Evolutionary conservation across 2,113 vertebrate genomes (phyloP).

Genomic region (Spermophilus dauricus): DNA sequence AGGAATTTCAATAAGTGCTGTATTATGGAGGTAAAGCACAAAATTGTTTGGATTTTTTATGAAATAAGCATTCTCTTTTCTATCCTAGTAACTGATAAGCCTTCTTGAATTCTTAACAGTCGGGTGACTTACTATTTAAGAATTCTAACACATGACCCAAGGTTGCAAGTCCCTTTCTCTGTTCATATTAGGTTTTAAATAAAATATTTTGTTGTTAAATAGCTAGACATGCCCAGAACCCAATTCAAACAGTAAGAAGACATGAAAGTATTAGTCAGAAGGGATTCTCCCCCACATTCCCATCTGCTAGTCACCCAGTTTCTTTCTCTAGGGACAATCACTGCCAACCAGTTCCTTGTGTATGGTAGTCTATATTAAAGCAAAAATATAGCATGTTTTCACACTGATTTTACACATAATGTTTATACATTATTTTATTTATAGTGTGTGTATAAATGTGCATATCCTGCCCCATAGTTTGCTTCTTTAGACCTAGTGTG

Average conservation of each 20-base stretch:
- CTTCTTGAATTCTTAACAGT: slow-evolving; percentile 27
- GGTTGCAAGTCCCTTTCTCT: neutral
- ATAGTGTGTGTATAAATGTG: neutral
- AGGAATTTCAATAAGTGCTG: neutral
- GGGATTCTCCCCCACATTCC: neutral
- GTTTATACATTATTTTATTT: neutral
- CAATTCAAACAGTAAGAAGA: slow-evolving; percentile 29
- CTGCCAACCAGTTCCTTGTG: neutral
- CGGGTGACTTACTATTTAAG: slow-evolving; percentile 40
- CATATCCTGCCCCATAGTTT: neutral
- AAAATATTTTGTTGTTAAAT: slow-evolving; percentile 27
- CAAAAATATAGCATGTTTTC: neutral
- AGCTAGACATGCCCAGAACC: slow-evolving; percentile 37
- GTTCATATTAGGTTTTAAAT: slow-evolving; percentile 53
- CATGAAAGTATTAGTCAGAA: slow-evolving; percentile 31
- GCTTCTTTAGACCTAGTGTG: neutral
- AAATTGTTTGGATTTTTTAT: slow-evolving; percentile 55
- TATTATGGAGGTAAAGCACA: neutral
- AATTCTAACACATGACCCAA: slow-evolving; percentile 24
- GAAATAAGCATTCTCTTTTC: slow-evolving; percentile 53
- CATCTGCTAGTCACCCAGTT: neutral
- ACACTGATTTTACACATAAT: neutral
- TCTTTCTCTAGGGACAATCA: neutral
- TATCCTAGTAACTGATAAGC: neutral
- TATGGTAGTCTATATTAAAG: neutral